phyloP scores from a whole-genome alignment of 1,140 invertebrate genomes.

The Rhysida immarginata region DNA sequence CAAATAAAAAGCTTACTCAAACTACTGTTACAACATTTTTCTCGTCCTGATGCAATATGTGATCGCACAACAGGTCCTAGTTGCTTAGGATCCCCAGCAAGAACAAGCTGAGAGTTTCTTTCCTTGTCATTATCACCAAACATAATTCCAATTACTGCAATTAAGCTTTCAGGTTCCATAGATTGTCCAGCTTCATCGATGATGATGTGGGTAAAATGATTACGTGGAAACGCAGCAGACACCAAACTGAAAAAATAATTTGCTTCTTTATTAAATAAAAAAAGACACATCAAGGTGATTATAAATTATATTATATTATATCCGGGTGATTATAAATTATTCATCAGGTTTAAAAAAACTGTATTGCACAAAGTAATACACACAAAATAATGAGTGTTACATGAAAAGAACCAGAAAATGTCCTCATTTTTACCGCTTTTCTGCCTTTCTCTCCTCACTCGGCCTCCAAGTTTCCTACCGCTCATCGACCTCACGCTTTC shows the following conservation, averaged over 20 bases:
- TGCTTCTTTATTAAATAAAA: not conserved
- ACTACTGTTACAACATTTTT: too few relatives aligned
- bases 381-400: too few relatives aligned
- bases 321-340: too few relatives aligned
- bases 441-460: too few relatives aligned
- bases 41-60: slow-evolving; percentile 37
- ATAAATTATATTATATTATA: too few relatives aligned
- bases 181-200: slow-evolving; percentile 84
- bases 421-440: too few relatives aligned
- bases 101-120: slow-evolving; percentile 38
- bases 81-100: slow-evolving; percentile 87
- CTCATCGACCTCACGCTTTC: too few relatives aligned
- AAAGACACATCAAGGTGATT: slow-evolving; percentile 15
- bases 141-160: slow-evolving; percentile 37
- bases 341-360: too few relatives aligned
- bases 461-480: too few relatives aligned
- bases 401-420: too few relatives aligned
- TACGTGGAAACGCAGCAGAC: not conserved
- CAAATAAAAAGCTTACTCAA: too few relatives aligned
- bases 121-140: not conserved
- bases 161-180: slow-evolving; percentile 71
- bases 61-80: slow-evolving; percentile 67
- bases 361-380: too few relatives aligned
- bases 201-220: slow-evolving; percentile 70
- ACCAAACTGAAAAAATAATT: slow-evolving; percentile 1